Base-by-base conservation (phyloP, 2,113 vertebrate genomes). In the Macroglossus sobrinus region DNA sequence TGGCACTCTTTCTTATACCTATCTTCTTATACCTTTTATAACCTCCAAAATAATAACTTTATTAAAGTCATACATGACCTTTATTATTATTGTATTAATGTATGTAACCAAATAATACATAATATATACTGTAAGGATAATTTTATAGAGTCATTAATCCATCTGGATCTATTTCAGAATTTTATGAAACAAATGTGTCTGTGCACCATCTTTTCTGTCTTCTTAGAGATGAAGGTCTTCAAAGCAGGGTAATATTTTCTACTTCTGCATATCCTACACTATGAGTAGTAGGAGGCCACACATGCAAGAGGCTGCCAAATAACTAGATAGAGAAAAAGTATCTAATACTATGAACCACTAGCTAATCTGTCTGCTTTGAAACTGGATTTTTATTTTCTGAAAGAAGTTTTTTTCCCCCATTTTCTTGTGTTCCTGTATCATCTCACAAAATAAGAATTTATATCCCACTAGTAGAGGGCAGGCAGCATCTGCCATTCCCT, bases 241-340 rank as follows among this genome's bases (percentile, higher is more conserved):
- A 63, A n/a, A 85, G 71, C 5, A 78, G 2, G 4, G 24, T 4
- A 18, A 22, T 33, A 2, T 11, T 33, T 47, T 18, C 82, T 40
- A 4, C 11, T 61, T 59, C 71, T 71, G 63, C 2, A 7, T 9
- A 0, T 59, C 2, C 26, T 28, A 33, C 38, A 28, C 0, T 1
- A 6, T 5, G 40, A 47, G n/a, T 21, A 78, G 28, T 55, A 40
- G 22, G 15, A 78, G 57, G 57, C 35, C 89, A 68, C 14, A 12
- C 28, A 12, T 35, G 13, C 4, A 11, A 35, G n/a, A 69, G n/a
- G 59, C 19, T 9, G 14, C n/a, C 21, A 38, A 3, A 72, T 4
- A 69, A 78, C 50, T 0, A 57, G 30, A 19, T 18, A 18, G 30
- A 63, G 47, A 64, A 30, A 57, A 9, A 7, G 16, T 1, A 35